These are phyloP conservation scores for Pygathrix nemaeus DNA, from an alignment of 2,113 vertebrate genomes.

Conservation along the genomic window DNA sequence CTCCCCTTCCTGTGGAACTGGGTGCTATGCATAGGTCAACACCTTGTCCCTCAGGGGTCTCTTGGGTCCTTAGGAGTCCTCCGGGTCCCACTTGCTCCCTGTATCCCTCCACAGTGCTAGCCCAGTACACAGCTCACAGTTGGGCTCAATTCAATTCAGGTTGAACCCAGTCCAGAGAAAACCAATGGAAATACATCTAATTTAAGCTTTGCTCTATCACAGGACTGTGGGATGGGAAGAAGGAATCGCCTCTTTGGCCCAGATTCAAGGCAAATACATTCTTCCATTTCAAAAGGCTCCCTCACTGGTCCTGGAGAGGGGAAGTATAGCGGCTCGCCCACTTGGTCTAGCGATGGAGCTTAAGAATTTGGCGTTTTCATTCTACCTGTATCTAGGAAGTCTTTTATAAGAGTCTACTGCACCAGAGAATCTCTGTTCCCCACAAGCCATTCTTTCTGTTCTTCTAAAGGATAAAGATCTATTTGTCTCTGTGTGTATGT, in stretches of 20 bases:
- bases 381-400: slow-evolving; percentile 6
- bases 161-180: neutral
- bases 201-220: neutral
- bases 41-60: neutral
- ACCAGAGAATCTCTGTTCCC: slow-evolving; percentile 43
- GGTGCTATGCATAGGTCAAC: neutral
- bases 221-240: neutral
- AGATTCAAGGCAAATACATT: neutral
- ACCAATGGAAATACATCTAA: neutral
- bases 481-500: slow-evolving; percentile 73
- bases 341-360: neutral
- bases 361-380: neutral
- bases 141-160: neutral
- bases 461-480: slow-evolving; percentile 75
- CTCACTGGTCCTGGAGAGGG: neutral
- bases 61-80: neutral
- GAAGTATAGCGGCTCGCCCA: fast-evolving
- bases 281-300: neutral
- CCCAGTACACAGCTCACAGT: neutral
- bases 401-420: slow-evolving; percentile 19
- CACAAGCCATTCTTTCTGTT: slow-evolving; percentile 47
- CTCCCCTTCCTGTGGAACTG: neutral
- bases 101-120: neutral
- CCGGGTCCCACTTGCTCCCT: neutral
- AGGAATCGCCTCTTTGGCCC: neutral